Conservation (phyloP, 2,888 invertebrate species). For the Drosophila austrosaltans region DNA sequence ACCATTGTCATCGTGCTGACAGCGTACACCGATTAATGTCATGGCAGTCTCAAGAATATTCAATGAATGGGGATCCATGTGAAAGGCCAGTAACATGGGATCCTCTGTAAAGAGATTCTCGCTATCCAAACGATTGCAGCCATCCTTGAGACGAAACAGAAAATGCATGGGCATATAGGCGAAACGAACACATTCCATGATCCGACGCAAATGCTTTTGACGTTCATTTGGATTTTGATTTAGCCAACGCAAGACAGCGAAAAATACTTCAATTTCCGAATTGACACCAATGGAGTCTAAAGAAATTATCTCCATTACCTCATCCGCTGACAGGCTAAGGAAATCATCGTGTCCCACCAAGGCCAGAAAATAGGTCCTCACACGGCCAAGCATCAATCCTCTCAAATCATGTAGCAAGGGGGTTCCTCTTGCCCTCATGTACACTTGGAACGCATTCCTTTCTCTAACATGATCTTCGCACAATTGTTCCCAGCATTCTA, state of each 20-base stretch:
- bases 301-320: constrained; percentile 18
- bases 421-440: neutral
- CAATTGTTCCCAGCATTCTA: constrained; percentile 19
- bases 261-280: constrained; percentile 50
- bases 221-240: constrained; percentile 7
- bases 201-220: neutral
- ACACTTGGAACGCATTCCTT: constrained; percentile 31
- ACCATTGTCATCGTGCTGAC: neutral
- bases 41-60: constrained; percentile 25
- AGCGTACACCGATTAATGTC: constrained; percentile 23
- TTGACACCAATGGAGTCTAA: constrained; percentile 46
- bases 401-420: constrained; percentile 10
- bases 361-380: constrained; percentile 41
- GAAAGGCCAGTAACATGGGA: constrained; percentile 33
- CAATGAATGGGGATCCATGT: neutral
- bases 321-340: neutral
- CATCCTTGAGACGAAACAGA: constrained; percentile 25
- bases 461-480: constrained; percentile 19
- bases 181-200: constrained; percentile 46
- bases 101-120: constrained; percentile 1
- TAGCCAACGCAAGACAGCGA: constrained; percentile 40
- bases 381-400: constrained; percentile 14
- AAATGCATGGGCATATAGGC: constrained; percentile 30
- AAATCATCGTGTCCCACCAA: constrained; percentile 38
- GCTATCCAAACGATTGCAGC: neutral